Evolutionary conservation across 1,140 invertebrate genomes (phyloP).

Genomic region (Watersipora subatra): DNA sequence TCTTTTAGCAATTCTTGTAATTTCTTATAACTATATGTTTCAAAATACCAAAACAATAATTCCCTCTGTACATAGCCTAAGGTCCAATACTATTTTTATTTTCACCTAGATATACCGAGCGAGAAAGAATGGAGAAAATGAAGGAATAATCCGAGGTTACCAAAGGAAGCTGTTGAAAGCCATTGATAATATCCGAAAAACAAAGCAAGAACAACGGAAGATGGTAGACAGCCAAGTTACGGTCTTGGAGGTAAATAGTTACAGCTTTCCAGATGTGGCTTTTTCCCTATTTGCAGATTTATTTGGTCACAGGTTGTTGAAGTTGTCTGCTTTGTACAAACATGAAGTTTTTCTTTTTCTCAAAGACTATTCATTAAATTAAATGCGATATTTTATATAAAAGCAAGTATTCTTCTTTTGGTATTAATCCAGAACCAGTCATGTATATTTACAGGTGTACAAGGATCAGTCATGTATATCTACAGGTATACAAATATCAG

Average conservation of each 20-base stretch:
- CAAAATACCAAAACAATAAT: neutral
- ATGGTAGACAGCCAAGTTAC: constrained; percentile 28
- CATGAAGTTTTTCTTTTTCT: no score
- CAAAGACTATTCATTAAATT: no score
- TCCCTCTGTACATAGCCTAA: neutral
- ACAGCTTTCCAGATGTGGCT: no score
- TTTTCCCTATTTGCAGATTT: no score
- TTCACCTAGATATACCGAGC: constrained; percentile 24
- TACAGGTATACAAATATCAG: no score
- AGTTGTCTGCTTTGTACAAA: no score
- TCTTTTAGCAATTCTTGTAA: neutral
- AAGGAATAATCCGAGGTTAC: constrained; percentile 10
- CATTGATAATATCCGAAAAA: constrained; percentile 31
- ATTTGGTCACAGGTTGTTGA: no score
- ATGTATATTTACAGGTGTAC: no score
- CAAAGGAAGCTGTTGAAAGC: constrained; percentile 28
- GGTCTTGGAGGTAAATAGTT: constrained; percentile 26
- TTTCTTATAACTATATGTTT: neutral
- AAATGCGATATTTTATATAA: no score
- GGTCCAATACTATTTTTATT: neutral
- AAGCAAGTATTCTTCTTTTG: no score
- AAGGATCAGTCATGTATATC: no score
- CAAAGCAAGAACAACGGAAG: constrained; percentile 26
- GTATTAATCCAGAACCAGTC: no score
- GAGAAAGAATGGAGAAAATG: constrained; percentile 13